Conservation (phyloP, 2,113 vertebrate genomes). For the Tenebrosternarchus preto region DNA sequence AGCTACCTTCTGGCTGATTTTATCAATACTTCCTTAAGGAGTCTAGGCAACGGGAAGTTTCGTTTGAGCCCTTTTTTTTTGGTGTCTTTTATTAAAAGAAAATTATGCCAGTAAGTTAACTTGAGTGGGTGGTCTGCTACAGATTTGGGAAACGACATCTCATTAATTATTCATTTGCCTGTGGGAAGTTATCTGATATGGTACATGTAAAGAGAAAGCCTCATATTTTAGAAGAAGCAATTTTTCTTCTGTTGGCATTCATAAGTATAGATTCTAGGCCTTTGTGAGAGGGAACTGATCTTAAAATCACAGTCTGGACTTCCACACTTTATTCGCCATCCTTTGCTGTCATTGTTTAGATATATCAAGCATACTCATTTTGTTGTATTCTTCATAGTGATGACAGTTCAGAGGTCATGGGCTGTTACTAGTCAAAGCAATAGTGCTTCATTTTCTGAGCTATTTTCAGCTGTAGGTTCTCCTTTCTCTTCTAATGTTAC, state of each 20-base stretch:
- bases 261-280: slow-evolving; percentile 6
- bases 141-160: slow-evolving; percentile 5
- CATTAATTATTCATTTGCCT: slow-evolving; percentile 6
- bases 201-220: neutral
- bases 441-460: slow-evolving; percentile 8
- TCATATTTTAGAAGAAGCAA: slow-evolving; percentile 13
- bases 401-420: slow-evolving; percentile 32
- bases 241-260: slow-evolving; percentile 23
- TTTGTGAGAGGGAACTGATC: slow-evolving; percentile 41
- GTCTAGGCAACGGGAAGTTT: neutral
- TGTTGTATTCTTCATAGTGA: slow-evolving; percentile 3
- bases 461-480: neutral
- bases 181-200: slow-evolving; percentile 8
- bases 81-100: slow-evolving; percentile 12
- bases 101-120: neutral
- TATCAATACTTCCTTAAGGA: neutral
- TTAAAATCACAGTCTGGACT: slow-evolving; percentile 44
- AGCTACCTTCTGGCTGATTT: neutral
- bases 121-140: slow-evolving; percentile 3
- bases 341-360: slow-evolving; percentile 25
- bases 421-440: slow-evolving; percentile 4
- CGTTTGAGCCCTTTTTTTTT: neutral
- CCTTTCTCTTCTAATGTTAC: neutral
- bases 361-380: slow-evolving; percentile 5
- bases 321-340: neutral